Percentiles rank a stretch among this genome's conserved stretches.
Conservation (phyloP, 2,113 vertebrate genomes). For the Bombycilla garrulus region DNA sequence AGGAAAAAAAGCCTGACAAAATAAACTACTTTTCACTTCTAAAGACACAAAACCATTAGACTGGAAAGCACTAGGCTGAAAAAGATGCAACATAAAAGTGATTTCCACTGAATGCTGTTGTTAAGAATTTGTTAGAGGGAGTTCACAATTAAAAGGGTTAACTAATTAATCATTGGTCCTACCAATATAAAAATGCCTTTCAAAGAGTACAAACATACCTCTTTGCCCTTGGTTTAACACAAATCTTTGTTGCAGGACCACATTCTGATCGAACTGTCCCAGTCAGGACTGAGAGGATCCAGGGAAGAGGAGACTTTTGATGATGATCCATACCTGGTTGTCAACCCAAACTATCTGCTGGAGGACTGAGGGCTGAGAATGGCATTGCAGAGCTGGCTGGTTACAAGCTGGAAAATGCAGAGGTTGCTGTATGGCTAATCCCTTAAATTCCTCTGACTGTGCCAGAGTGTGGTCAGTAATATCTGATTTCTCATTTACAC, state of each 20-base stretch:
- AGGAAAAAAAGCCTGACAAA: background rate
- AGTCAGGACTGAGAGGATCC: constrained; percentile 83
- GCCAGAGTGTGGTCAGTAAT: background rate
- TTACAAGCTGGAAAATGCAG: background rate
- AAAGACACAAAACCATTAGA: background rate
- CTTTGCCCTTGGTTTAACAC: background rate
- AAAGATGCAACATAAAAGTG: background rate
- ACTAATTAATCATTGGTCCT: background rate
- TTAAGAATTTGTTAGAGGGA: background rate
- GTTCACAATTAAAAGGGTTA: background rate
- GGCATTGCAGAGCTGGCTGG: background rate
- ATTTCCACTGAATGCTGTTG: background rate
- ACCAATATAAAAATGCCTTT: background rate
- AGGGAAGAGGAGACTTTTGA: constrained; percentile 72
- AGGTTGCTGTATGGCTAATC: background rate
- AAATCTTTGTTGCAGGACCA: constrained; percentile 82
- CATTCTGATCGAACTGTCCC: constrained; percentile 93
- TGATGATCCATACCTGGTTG: constrained; percentile 87
- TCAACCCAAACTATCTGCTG: constrained; percentile 95
- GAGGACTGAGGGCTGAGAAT: constrained; percentile 79
- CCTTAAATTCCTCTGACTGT: background rate
- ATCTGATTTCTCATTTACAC: background rate
- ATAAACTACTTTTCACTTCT: background rate
- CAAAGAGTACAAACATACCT: background rate
- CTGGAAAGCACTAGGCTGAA: background rate